Conservation (phyloP, 2,888 invertebrate genomes). For the Iselma pallidipennis region DNA sequence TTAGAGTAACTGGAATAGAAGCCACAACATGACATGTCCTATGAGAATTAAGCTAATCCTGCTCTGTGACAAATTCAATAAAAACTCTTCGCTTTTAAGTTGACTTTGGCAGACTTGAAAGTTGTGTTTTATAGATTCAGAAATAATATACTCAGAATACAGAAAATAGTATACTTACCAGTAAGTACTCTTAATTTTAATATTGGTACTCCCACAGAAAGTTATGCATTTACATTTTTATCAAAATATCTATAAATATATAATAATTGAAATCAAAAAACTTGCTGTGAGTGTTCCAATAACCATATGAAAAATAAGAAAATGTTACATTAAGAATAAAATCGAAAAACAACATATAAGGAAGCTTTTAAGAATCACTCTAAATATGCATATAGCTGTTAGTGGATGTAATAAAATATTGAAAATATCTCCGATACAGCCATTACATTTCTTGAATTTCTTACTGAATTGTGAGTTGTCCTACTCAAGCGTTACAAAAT, state of each 20-base stretch:
- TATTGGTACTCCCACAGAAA: too few relatives aligned
- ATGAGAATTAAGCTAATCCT: background rate
- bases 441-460: conserved; percentile 3
- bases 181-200: too few relatives aligned
- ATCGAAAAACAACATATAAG: background rate
- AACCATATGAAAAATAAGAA: background rate
- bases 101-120: too few relatives aligned
- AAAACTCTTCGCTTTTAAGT: too few relatives aligned
- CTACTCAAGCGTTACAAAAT: background rate
- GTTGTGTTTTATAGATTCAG: too few relatives aligned
- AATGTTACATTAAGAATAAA: background rate
- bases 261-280: too few relatives aligned
- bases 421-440: background rate
- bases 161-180: too few relatives aligned
- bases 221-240: too few relatives aligned
- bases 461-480: background rate
- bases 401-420: conserved; percentile 5
- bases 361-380: background rate
- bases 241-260: too few relatives aligned
- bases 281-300: too few relatives aligned
- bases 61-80: background rate
- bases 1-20: background rate
- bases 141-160: too few relatives aligned
- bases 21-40: background rate
- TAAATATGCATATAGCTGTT: background rate